Base-by-base conservation (phyloP, 2,113 vertebrate species). In the Amblyornis subalaris region DNA sequence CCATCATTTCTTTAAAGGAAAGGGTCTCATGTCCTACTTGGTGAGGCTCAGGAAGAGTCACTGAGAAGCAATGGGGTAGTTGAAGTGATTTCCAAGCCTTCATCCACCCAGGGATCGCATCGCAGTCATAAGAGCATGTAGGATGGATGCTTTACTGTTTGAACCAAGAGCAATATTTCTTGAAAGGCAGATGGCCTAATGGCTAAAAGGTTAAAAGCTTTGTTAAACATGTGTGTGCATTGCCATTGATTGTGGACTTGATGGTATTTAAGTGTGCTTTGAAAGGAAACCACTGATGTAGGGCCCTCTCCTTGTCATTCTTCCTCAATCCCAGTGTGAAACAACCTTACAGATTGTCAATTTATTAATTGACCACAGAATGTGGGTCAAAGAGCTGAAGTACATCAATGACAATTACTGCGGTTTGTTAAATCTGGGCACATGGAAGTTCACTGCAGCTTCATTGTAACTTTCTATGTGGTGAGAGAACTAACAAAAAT, bases 141-240 rank as follows among this genome's bases (percentile, higher is more conserved):
- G 21, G 40, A 47, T 5, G 2, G 22, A 72, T 62, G 21, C 50
- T 80, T 93, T 74, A 22, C 54, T 85, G 29, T 76, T 95, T 66
- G 64, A 92, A 90, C 47, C 44, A 84, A 38, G 13, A 93, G 44
- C 42, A 92, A 44, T 95, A 96, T 96, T 93, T 96, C 74, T 74
- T 94, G 79, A 94, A 95, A 95, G 45, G 50, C 38, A 79, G 53
- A 85, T 85, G 86, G 45, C 61, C 61, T 84, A 35, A 85, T 78
- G 85, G 88, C 90, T 96, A 75, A 94, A 94, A 97, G 94, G 94
- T 95, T 96, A 96, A 97, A 96, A 96, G 95, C 94, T 90, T 92
- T 94, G 83, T 96, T 96, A 96, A 96, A 95, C 71, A 60, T 65
- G 35, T 77, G 79, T 86, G 64, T 74, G 47, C 18, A 8, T 89